phyloP scores from a whole-genome alignment of 1,140 invertebrate genomes.

The Tribolium madens region DNA sequence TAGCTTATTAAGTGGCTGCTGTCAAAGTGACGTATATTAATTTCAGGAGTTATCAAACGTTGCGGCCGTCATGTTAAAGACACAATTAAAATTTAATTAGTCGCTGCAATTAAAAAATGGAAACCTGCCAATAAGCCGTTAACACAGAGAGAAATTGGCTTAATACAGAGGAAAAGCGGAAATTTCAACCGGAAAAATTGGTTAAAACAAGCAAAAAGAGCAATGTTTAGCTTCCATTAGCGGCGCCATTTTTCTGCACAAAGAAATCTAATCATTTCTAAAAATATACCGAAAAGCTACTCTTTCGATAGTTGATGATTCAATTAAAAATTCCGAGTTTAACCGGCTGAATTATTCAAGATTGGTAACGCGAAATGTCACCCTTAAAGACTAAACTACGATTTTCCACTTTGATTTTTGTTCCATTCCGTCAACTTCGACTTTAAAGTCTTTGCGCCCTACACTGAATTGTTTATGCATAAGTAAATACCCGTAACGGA shows the following conservation, averaged over 20 bases:
- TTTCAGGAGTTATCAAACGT: constrained; percentile 30
- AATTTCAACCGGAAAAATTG: constrained; percentile 20
- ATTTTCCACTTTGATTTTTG: constrained; percentile 36
- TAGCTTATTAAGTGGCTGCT: constrained; percentile 13
- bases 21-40: constrained; percentile 29
- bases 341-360: constrained; percentile 37
- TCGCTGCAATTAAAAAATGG: constrained; percentile 30
- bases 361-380: constrained; percentile 28
- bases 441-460: not conserved
- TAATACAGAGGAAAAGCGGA: constrained; percentile 9
- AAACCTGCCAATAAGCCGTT: constrained; percentile 17
- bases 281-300: constrained; percentile 26
- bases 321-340: constrained; percentile 43
- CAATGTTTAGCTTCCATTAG: constrained; percentile 33
- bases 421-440: constrained; percentile 6
- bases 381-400: constrained; percentile 13
- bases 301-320: constrained; percentile 49
- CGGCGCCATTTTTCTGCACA: constrained; percentile 14
- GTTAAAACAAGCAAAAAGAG: constrained; percentile 31
- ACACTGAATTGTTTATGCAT: constrained; percentile 17
- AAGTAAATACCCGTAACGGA: not conserved
- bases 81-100: constrained; percentile 38
- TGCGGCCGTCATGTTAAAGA: constrained; percentile 24
- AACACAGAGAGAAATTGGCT: constrained; percentile 14
- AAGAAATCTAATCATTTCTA: constrained; percentile 36